Conservation (phyloP, 2,797 vertebrate species). For the Sus cebifrons region DNA sequence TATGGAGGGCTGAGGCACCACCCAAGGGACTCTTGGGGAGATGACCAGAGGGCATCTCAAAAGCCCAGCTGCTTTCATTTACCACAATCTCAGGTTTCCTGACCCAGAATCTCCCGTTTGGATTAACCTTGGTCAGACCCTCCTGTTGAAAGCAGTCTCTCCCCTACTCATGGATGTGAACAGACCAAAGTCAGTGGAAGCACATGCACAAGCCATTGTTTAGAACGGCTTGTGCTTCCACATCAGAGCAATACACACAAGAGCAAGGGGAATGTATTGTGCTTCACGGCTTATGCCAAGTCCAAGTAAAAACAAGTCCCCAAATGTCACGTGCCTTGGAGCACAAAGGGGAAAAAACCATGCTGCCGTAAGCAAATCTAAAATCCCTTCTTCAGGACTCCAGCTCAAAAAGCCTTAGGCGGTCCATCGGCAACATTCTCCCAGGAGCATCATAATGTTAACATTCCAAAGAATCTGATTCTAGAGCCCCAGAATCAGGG, state of each 20-base stretch:
- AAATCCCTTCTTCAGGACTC: neutral
- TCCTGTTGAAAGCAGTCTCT: neutral
- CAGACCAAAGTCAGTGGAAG: neutral
- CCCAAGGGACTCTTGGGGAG: constrained; percentile 87
- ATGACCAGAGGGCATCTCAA: constrained; percentile 84
- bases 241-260: neutral
- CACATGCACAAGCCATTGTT: neutral
- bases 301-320: neutral
- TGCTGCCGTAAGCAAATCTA: neutral
- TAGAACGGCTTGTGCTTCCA: neutral
- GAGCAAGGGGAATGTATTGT: neutral
- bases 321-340: neutral
- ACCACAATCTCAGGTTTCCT: neutral
- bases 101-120: neutral
- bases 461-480: constrained; percentile 32
- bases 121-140: neutral
- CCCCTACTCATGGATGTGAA: neutral
- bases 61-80: constrained; percentile 78
- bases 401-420: neutral
- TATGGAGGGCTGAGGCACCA: constrained; percentile 86
- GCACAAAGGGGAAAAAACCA: neutral
- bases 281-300: neutral
- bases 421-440: neutral
- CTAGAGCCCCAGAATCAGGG: neutral
- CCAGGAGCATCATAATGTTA: constrained; percentile 40